These are phyloP conservation scores for Chymomyza costata DNA, from an alignment of 1,140 invertebrate species.

Conservation along the genomic window DNA sequence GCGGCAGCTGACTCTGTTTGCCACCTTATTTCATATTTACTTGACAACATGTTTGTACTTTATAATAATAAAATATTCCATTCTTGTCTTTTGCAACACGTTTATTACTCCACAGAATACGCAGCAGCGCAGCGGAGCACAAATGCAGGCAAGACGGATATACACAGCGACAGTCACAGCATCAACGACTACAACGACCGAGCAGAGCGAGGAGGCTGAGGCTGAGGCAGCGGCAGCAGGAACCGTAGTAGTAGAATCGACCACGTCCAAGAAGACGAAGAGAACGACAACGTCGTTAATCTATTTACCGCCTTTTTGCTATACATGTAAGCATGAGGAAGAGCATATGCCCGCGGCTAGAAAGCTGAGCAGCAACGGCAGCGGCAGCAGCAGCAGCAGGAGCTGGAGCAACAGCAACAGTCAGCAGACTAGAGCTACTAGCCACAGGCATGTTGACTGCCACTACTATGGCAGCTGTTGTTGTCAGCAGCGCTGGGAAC, in stretches of 20 bases:
- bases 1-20: slow-evolving; percentile 29
- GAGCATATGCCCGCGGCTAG: slow-evolving; percentile 54
- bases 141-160: slow-evolving; percentile 35
- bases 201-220: background rate
- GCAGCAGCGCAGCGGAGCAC: slow-evolving; percentile 25
- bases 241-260: slow-evolving; percentile 7
- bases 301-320: slow-evolving; percentile 74
- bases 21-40: slow-evolving; percentile 66
- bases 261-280: slow-evolving; percentile 4
- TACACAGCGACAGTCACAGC: slow-evolving; percentile 3
- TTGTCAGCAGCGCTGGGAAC: slow-evolving; percentile 40
- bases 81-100: slow-evolving; percentile 50
- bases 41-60: slow-evolving; percentile 39
- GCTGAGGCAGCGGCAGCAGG: slow-evolving; percentile 17
- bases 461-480: slow-evolving; percentile 30
- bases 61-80: slow-evolving; percentile 67
- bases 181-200: slow-evolving; percentile 28
- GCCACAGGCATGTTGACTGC: too few species aligned
- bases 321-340: slow-evolving; percentile 72
- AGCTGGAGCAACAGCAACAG: slow-evolving; percentile 5
- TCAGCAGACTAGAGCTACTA: slow-evolving; percentile 7
- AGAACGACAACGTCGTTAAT: slow-evolving; percentile 70
- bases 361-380: background rate
- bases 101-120: slow-evolving; percentile 43
- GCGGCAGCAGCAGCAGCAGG: background rate